Base-by-base conservation (phyloP, 2,797 vertebrate species). In the Telmatherina bonti region DNA sequence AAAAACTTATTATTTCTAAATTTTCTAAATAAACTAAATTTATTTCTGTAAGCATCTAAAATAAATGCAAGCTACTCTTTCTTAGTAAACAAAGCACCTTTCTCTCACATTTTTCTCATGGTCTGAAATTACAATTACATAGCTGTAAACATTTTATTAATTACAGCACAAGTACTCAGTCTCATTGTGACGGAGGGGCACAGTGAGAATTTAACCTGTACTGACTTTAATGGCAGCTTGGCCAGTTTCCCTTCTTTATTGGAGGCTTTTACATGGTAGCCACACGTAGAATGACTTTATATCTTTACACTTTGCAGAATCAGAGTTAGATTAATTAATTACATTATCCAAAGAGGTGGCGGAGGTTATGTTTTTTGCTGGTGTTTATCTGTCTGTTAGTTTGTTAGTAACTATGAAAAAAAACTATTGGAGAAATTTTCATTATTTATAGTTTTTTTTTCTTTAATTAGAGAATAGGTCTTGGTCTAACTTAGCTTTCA, bases 141-240 rank as follows among this genome's bases (percentile, higher is more conserved):
- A 24, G 20, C 27, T 74, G 55, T 69, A 64, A 59, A 27, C 26
- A 26, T 35, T 74, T 79, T 75, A 56, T 82, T 70, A 59, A 67
- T 70, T 51, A 59, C 71, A 77, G 26, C n/a, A 16, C 60, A 38
- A 27, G 61, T 52, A 45, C 68, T 75, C 62, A 22, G 61, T 79
- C 65, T 64, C 38, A 13, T 6, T 26, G 33, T 79, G 55, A 72
- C 76, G 67, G 15, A 43, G 58, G 55, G 52, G 20, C 66, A 61
- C 13, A 12, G 38, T 52, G 9, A 15, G 51, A 29, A 45, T 51
- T 74, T 74, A 68, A 62, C 72, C 64, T 47, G 43, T 24, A 38
- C 18, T 33, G 41, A 72, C 73, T 64, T 64, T 64, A 77, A 63
- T 71, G 70, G 36, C 67, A 70, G 47, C 11, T 22, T 35, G 43